A percentile compares a stretch with the other conserved stretches of the same genome.
Evolutionary conservation across 2,113 vertebrate genomes (phyloP).

Genomic region (Rattus norvegicus): DNA sequence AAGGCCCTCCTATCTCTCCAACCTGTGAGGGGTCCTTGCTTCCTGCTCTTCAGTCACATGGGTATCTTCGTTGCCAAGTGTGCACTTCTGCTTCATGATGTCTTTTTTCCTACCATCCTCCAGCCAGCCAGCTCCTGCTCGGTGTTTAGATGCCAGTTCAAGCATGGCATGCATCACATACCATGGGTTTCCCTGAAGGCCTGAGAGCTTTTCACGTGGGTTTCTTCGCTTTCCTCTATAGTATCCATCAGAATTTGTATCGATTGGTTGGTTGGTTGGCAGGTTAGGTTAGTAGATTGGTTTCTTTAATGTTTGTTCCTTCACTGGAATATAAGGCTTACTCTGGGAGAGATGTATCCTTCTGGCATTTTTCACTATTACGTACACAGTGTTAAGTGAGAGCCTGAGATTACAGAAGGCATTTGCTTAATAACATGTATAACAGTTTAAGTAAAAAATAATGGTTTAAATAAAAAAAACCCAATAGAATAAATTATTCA

Average conservation of each 20-base stretch:
- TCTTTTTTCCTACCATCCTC: neutral
- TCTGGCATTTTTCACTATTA: neutral
- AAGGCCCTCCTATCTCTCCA: neutral
- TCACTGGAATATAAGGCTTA: neutral
- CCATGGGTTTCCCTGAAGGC: neutral
- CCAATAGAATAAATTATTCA: neutral
- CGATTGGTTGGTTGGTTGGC: neutral
- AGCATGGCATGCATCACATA: neutral
- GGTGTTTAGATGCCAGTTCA: neutral
- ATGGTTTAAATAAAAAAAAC: neutral
- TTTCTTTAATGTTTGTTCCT: neutral
- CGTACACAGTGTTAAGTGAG: neutral
- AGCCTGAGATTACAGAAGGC: neutral
- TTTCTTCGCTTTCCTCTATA: neutral
- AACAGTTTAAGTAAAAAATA: neutral
- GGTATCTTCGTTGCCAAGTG: neutral
- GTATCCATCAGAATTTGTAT: neutral
- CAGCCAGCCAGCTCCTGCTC: neutral
- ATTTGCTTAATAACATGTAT: slow-evolving; percentile 30
- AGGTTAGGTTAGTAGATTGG: neutral
- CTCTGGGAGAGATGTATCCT: neutral
- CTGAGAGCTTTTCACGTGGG: neutral
- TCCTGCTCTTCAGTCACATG: neutral
- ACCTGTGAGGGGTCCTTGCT: neutral
- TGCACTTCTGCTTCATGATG: neutral